A percentile compares a stretch with the other conserved stretches of the same genome.
phyloP scores from a whole-genome alignment of 2,888 invertebrate species.

The Cheilosia pagana region DNA sequence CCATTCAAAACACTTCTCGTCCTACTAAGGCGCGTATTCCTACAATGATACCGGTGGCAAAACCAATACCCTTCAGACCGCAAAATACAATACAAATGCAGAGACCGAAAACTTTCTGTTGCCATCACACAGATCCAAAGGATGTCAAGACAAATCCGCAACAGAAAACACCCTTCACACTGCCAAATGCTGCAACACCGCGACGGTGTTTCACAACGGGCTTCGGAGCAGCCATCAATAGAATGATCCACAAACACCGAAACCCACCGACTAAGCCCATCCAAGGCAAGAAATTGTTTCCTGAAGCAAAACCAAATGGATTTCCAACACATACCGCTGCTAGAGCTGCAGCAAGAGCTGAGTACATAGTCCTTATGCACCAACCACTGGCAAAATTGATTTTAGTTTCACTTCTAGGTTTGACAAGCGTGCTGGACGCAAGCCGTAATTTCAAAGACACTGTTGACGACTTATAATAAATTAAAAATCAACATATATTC shows the following conservation, averaged over 20 bases:
- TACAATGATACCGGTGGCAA: neutral
- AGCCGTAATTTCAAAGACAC: slow-evolving; percentile 9
- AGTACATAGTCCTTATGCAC: slow-evolving; percentile 8
- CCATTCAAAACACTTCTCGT: neutral
- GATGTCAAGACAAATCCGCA: neutral
- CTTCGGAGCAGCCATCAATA: slow-evolving; percentile 46
- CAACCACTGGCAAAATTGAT: neutral
- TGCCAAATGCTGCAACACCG: slow-evolving; percentile 11
- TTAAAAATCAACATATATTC: slow-evolving; percentile 52
- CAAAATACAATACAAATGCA: slow-evolving; percentile 8
- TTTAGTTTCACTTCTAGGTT: slow-evolving; percentile 14
- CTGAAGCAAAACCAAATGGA: slow-evolving; percentile 5
- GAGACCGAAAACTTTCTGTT: neutral
- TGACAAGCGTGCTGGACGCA: slow-evolving; percentile 25
- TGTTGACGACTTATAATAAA: slow-evolving; percentile 39
- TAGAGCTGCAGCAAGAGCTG: slow-evolving; percentile 56
- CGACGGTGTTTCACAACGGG: slow-evolving; percentile 18
- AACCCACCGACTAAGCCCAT: neutral
- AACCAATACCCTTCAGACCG: neutral
- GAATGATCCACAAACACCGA: slow-evolving; percentile 48
- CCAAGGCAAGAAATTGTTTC: neutral
- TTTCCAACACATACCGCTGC: slow-evolving; percentile 60
- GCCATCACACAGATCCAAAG: neutral
- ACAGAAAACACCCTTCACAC: slow-evolving; percentile 28
- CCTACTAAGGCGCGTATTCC: neutral